Evolutionary conservation across 2,113 vertebrate genomes (phyloP).

Genomic region (Callopanchax toddi): DNA sequence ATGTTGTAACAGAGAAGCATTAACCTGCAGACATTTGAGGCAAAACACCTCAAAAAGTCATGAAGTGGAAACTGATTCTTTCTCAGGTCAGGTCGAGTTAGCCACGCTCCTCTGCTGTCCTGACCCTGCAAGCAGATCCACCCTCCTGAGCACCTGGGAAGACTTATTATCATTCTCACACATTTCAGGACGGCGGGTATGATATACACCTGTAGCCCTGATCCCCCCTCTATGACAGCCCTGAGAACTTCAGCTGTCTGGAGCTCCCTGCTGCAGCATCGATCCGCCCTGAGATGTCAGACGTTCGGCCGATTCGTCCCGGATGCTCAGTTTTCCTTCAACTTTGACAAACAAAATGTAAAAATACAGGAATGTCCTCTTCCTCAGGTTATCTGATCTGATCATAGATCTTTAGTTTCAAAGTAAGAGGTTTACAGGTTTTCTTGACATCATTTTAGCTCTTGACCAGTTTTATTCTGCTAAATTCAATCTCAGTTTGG

Average conservation of each 20-base stretch:
- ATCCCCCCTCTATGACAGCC: constrained; percentile 4
- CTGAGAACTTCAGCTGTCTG: constrained; percentile 41
- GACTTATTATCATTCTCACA: constrained; percentile 20
- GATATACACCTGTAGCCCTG: constrained; percentile 20
- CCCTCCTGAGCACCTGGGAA: constrained; percentile 25
- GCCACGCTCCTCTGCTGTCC: constrained; percentile 26
- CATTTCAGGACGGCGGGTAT: not conserved
- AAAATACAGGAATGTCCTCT: not conserved
- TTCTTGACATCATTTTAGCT: too few species aligned
- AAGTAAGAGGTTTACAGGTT: too few species aligned
- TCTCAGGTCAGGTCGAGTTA: constrained; percentile 29
- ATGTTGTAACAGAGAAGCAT: not conserved
- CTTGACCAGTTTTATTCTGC: too few species aligned
- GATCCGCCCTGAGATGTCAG: constrained; percentile 42
- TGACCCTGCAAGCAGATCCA: constrained; percentile 21
- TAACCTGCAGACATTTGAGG: too few species aligned
- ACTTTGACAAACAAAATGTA: constrained; percentile 22
- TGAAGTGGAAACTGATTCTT: constrained; percentile 30
- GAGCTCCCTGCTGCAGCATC: constrained; percentile 44
- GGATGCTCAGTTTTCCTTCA: constrained; percentile 40
- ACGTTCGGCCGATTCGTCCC: constrained; percentile 50
- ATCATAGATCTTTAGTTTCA: constrained; percentile 4
- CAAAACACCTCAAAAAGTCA: not conserved
- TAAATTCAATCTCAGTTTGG: too few species aligned
- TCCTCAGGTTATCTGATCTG: constrained; percentile 2